Base-by-base conservation (phyloP, 2,113 vertebrate species). In the Neotragus moschatus region DNA sequence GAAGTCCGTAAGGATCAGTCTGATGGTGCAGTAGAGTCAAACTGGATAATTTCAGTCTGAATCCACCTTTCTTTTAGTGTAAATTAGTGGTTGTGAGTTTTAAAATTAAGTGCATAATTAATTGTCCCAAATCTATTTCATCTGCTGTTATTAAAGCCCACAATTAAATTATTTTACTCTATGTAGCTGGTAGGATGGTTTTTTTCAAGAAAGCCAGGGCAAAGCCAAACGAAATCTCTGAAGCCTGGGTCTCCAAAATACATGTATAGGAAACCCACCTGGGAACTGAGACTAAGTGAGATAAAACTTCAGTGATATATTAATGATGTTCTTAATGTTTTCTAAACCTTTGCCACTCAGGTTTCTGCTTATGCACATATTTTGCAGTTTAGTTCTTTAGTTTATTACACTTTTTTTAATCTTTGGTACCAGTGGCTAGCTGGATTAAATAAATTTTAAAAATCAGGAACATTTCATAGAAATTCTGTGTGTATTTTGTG, bases 91-190 rank as follows among this genome's bases (percentile, higher is more conserved):
- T 15, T 25, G 30, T 21, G 25, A 63, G 21, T 47, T 56, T 92
- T 84, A 60, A 51, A 94, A 90, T 96, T 81, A 90, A 81, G n/a
- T 49, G 12, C n/a, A 70, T 80, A 96, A 85, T 60, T 87, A 91
- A 93, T 26, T 92, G 26, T 10, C 51, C 6, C 61, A 91, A 85
- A 60, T 75, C 73, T 49, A 63, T 43, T 53, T 93, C 30, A 33
- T 63, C 6, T 79, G 60, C 25, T 21, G 33, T 90, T 85, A 49
- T 70, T 96, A 88, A 96, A 94, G 73, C 11, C 6, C 55, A 56
- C 30, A 51, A 88, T 75, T 70, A 80, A 91, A 75, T 84, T 30
- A 28, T 90, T 82, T 3, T 86, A 19, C 49, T 45, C 33, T 36
- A 6, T 73, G 53, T 3, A 16, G 36, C 26, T 87, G 53, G 45